phyloP scores from a whole-genome alignment of 2,797 vertebrate species.

The Momotus momota region DNA sequence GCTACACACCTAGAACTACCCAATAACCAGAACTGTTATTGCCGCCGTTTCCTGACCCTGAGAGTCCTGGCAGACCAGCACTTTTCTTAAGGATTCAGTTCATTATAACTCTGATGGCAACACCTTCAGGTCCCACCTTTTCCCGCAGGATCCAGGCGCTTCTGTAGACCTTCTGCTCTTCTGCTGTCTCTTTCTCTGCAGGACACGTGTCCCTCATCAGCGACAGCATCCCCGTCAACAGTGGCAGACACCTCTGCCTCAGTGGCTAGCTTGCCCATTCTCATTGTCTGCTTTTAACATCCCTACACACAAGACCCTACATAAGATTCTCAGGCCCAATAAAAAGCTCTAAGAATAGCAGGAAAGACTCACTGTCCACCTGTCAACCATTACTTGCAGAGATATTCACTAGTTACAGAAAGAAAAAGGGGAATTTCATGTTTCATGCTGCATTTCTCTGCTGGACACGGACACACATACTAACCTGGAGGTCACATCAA shows the following conservation, averaged over 20 bases:
- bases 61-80: neutral
- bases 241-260: neutral
- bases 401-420: neutral
- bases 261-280: neutral
- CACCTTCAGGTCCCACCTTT: neutral
- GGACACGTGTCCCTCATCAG: neutral
- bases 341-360: neutral
- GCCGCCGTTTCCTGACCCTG: neutral
- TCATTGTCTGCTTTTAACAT: neutral
- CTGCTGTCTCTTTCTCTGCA: too few species aligned
- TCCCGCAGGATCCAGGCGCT: neutral
- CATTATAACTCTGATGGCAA: neutral
- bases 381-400: neutral
- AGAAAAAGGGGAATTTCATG: neutral
- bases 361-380: neutral
- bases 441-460: neutral
- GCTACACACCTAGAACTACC: neutral
- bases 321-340: neutral
- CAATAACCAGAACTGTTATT: too few species aligned
- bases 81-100: neutral
- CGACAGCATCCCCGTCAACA: neutral
- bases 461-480: accelerated
- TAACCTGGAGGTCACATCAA: neutral
- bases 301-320: neutral
- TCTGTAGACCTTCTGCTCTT: neutral